Evolutionary conservation across 2,888 invertebrate species (phyloP).

Genomic region (Cerastis rubricosa): DNA sequence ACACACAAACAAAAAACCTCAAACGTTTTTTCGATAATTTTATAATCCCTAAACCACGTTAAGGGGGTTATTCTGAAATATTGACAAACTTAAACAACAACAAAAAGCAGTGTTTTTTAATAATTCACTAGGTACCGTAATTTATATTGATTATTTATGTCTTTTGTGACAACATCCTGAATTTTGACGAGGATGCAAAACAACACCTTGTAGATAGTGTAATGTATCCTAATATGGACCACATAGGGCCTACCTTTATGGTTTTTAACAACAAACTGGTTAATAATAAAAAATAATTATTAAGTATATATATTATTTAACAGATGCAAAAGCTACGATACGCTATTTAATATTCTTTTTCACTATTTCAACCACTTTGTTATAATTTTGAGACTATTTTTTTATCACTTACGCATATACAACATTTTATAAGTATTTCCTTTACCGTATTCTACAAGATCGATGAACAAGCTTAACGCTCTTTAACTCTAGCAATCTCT

Average conservation of each 20-base stretch:
- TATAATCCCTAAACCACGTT: too few species aligned
- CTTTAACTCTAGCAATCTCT: conserved; percentile 9
- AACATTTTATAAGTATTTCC: conserved; percentile 23
- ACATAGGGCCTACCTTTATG: not conserved
- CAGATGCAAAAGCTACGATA: conserved; percentile 64
- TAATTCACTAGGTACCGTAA: too few species aligned
- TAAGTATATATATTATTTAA: conserved; percentile 20
- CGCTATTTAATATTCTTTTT: conserved; percentile 41
- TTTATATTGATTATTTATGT: too few species aligned
- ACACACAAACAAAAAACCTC: too few species aligned
- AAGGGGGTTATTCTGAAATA: too few species aligned
- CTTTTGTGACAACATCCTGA: too few species aligned
- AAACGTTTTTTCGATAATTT: too few species aligned
- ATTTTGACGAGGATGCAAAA: too few species aligned
- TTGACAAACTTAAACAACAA: too few species aligned
- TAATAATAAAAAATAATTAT: not conserved
- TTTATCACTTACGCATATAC: conserved; percentile 21
- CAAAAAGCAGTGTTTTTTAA: too few species aligned
- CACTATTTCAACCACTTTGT: conserved; percentile 12
- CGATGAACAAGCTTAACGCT: conserved; percentile 17
- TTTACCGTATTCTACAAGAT: conserved; percentile 14
- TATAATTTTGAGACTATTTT: conserved; percentile 28
- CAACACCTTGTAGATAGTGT: too few species aligned
- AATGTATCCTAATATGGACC: not conserved
- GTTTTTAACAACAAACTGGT: not conserved